Base-by-base conservation (phyloP, 1,140 invertebrate species). In the Oncopodura yosiiana region DNA sequence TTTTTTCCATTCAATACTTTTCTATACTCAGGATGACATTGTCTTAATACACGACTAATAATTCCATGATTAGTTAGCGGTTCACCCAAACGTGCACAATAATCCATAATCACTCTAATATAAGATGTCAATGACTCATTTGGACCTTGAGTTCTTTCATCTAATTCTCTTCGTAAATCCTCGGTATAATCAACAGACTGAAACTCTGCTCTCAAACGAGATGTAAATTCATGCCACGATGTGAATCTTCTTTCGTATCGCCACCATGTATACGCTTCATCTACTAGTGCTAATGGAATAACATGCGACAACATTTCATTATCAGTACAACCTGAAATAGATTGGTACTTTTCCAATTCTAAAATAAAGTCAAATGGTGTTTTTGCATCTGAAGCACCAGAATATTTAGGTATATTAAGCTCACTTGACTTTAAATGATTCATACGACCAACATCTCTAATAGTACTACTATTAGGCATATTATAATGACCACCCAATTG, bases 1-100 rank as follows among this genome's bases (percentile, higher is more conserved):
- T 4, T 26, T 26, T 14, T 16, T 11, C 37, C 23, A 12, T 5
- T 21, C 14, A 3, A 3, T 26, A 38, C 9, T n/a, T 16, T 34
- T 11, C 52, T 9, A 26, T 44, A 54, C 16, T 44, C 42, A 6
- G 55, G 55, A 32, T 57, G 48, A 37, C 51, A 36, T n/a, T 34
- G 14, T 11, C 34, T 3, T 24, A 27, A 18, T 18, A 57, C 37
- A 18, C 32, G 34, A 2, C 24, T 24, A 11, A 50, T 26, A 5
- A 16, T 50, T 24, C 19, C 42, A 2, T 19, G 3, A 16, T 57
- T 29, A 14, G 38, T 3, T 6, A 29, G 14, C n/a, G 2, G 19
- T 8, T 16, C 18, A 3, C 26, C 37, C 39, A 51, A 14, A 16
- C 48, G 9, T 14, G 26, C 27, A 27, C 23, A 57, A 45, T 37